Conservation (phyloP, 2,113 vertebrate species). For the Lamprologus sp. region DNA sequence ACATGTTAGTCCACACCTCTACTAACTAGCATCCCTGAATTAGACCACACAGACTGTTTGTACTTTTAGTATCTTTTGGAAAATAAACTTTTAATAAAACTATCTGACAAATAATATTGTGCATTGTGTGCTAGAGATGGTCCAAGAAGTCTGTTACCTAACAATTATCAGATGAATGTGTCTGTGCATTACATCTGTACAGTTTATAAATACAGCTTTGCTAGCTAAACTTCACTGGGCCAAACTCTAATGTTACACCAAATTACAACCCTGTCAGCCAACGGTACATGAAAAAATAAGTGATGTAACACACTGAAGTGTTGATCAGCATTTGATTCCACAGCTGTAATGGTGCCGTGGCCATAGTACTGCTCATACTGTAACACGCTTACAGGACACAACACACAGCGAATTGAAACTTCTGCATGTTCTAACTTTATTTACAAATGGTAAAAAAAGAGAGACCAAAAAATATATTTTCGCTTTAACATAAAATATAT, state of each 20-base stretch:
- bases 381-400: background rate
- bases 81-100: background rate
- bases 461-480: constrained; percentile 62
- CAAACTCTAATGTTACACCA: background rate
- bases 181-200: background rate
- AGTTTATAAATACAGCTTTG: background rate
- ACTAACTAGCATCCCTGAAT: background rate
- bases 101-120: background rate
- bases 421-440: constrained; percentile 45
- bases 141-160: background rate
- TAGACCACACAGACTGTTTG: background rate
- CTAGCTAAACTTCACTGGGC: background rate
- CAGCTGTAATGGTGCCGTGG: background rate
- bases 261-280: background rate
- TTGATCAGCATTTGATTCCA: background rate
- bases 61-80: background rate
- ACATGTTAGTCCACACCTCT: background rate
- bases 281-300: background rate
- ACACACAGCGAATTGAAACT: background rate
- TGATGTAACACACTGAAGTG: background rate
- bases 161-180: background rate
- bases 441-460: constrained; percentile 46
- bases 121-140: background rate
- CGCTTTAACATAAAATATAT: constrained; percentile 52
- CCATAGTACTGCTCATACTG: background rate